These are phyloP conservation scores for Heterochromis multidens DNA, from an alignment of 2,113 vertebrate species.

Conservation along the genomic window DNA sequence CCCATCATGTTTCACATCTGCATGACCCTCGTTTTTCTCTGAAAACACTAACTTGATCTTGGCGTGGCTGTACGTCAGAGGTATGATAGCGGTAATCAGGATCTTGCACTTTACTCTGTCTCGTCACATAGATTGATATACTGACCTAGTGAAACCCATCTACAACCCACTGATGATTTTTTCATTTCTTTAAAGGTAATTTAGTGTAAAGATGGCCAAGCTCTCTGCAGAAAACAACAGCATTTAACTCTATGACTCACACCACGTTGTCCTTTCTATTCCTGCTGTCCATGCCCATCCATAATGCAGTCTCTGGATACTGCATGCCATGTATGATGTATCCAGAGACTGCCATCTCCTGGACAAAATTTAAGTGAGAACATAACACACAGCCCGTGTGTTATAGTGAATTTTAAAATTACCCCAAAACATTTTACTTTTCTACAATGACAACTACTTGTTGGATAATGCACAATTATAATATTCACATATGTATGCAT, in stretches of 20 bases:
- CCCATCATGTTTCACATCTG: conserved; percentile 13
- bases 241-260: not conserved
- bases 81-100: not conserved
- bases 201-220: not conserved
- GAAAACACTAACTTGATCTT: not conserved
- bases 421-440: not conserved
- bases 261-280: not conserved
- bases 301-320: not conserved
- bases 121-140: not conserved
- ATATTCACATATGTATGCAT: not conserved
- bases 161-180: not conserved
- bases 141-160: not conserved
- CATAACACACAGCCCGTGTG: rapidly evolving
- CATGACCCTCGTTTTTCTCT: not conserved
- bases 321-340: no score
- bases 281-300: not conserved
- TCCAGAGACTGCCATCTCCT: conserved; percentile 37
- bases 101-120: not conserved
- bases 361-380: not conserved
- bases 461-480: not conserved
- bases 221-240: not conserved
- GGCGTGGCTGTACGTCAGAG: not conserved
- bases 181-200: not conserved
- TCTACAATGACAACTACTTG: not conserved
- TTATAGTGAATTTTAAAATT: not conserved